Percentiles rank a stretch among this genome's conserved stretches.
phyloP scores from a whole-genome alignment of 2,113 vertebrate species.

The Hiodon alosoides region DNA sequence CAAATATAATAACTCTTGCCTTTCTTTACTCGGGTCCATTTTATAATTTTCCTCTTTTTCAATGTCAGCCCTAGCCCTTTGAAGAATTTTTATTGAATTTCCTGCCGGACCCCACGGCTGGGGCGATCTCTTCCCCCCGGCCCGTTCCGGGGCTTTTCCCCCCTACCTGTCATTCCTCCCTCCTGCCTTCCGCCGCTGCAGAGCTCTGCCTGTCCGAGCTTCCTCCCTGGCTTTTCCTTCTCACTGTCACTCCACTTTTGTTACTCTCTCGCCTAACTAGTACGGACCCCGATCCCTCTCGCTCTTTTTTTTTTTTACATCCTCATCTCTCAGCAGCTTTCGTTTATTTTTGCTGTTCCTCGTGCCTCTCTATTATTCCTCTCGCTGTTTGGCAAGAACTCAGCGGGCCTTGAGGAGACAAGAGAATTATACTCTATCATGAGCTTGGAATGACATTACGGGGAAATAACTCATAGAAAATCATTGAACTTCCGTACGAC shows the following conservation, averaged over 20 bases:
- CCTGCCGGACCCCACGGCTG: constrained; percentile 72
- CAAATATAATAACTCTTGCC: constrained; percentile 88
- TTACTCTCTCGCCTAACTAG: too few relatives aligned
- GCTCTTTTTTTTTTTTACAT: neutral
- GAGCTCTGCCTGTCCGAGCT: too few relatives aligned
- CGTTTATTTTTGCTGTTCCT: constrained; percentile 1
- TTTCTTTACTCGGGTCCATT: constrained; percentile 78
- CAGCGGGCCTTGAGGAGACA: neutral
- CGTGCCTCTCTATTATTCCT: neutral
- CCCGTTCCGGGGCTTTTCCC: constrained; percentile 26
- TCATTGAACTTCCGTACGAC: neutral
- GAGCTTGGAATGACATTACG: neutral
- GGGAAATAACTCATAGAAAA: constrained; percentile 10
- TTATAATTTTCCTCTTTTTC: constrained; percentile 89
- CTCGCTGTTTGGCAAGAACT: constrained; percentile 6
- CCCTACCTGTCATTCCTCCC: neutral
- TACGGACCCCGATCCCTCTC: neutral
- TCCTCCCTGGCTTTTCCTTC: neutral
- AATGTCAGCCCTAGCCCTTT: constrained; percentile 84
- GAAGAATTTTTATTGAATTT: constrained; percentile 92
- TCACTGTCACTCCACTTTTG: constrained; percentile 52
- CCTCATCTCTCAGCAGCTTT: neutral
- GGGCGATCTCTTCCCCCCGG: constrained; percentile 57
- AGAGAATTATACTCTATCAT: constrained; percentile 6
- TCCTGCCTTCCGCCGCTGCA: neutral